Percentiles rank a stretch among this genome's conserved stretches.
These are phyloP conservation scores for Papilio dardanus DNA, from an alignment of 1,140 invertebrate genomes.

Conservation along the genomic window DNA sequence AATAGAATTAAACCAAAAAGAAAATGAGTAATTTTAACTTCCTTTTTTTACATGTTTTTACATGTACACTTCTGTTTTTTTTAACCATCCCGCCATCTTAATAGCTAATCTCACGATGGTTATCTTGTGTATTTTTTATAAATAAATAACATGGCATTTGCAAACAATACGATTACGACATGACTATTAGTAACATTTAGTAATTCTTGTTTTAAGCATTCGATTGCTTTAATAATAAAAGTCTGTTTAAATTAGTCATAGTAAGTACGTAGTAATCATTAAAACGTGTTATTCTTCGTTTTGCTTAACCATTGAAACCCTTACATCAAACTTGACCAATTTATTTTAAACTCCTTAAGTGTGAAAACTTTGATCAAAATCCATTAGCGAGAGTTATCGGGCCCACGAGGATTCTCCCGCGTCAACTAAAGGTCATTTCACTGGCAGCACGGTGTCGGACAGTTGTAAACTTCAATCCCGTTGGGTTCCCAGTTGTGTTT, in stretches of 20 bases:
- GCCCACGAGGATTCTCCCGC: constrained; percentile 13
- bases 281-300: background rate
- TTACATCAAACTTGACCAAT: constrained; percentile 32
- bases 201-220: background rate
- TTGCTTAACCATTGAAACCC: background rate
- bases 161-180: no score
- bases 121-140: no score
- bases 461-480: constrained; percentile 17
- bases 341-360: constrained; percentile 33
- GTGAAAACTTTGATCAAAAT: constrained; percentile 34
- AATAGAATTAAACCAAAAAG: no score
- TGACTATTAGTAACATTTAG: no score
- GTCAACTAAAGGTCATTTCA: constrained; percentile 29
- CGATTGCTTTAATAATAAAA: background rate
- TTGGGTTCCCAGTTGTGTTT: constrained; percentile 24
- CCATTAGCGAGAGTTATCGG: constrained; percentile 36
- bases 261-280: no score
- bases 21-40: no score
- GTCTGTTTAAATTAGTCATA: background rate
- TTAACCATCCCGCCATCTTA: background rate
- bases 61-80: background rate
- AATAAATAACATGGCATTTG: no score
- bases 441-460: constrained; percentile 23
- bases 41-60: no score
- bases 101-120: background rate